phyloP scores from a whole-genome alignment of 1,140 invertebrate species.

The Drosophila busckii region DNA sequence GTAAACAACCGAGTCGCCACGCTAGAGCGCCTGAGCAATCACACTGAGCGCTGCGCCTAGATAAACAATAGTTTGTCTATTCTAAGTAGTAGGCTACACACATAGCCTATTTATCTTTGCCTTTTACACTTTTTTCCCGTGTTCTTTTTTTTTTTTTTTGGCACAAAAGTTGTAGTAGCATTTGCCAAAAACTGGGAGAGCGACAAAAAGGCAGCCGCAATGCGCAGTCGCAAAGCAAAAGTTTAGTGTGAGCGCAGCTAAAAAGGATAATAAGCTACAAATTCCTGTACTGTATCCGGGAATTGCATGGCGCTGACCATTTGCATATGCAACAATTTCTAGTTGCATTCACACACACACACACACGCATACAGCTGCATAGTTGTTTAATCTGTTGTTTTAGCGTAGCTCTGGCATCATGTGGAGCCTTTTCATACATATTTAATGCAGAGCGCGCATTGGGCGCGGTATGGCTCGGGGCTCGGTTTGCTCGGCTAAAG shows the following conservation, averaged over 20 bases:
- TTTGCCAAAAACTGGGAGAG: constrained; percentile 51
- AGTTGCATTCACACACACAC: constrained; percentile 19
- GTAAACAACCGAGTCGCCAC: constrained; percentile 28
- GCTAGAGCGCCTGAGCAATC: constrained; percentile 25
- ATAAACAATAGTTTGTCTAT: constrained; percentile 29
- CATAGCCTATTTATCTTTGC: constrained; percentile 6
- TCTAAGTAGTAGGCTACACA: constrained; percentile 12
- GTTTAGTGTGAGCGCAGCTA: constrained; percentile 48
- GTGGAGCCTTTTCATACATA: constrained; percentile 47
- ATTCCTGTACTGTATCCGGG: constrained; percentile 27
- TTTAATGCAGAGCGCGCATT: constrained; percentile 69
- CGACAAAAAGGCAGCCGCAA: not conserved
- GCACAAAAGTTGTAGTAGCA: constrained; percentile 25
- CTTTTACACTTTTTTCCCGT: not conserved
- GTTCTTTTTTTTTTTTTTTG: not conserved
- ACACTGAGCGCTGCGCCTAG: constrained; percentile 2
- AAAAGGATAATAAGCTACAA: constrained; percentile 42
- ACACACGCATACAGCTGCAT: constrained; percentile 3
- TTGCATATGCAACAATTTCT: constrained; percentile 69
- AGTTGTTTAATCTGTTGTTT: too few species aligned
- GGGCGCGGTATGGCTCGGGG: constrained; percentile 60
- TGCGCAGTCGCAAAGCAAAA: constrained; percentile 51
- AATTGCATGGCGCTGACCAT: constrained; percentile 36
- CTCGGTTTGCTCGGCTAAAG: constrained; percentile 52
- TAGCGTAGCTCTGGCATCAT: constrained; percentile 25